A percentile compares a stretch with the other conserved stretches of the same genome.
phyloP scores from a whole-genome alignment of 64 coral and sea anemone genomes.

The Pocillopora damicornis region DNA sequence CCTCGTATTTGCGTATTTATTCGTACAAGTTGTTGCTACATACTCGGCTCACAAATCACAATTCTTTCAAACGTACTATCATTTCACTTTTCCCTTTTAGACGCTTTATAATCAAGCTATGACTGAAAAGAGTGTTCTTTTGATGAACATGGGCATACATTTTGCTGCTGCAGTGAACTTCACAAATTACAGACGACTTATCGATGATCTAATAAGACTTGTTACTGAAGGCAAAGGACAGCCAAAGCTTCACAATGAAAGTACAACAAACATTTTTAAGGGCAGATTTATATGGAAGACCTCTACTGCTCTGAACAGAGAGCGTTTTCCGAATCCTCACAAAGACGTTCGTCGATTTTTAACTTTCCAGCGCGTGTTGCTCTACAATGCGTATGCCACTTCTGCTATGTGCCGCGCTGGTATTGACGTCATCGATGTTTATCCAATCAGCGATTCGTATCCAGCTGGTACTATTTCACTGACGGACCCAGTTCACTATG shows the following conservation, averaged over 20 bases:
- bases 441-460: conserved; percentile 79
- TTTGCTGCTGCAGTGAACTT: conserved; percentile 80
- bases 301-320: conserved; percentile 69
- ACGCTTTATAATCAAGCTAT: conserved; percentile 53
- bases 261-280: conserved; percentile 19
- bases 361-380: conserved; percentile 62
- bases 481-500: conserved; percentile 79
- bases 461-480: conserved; percentile 72
- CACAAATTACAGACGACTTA: conserved; percentile 64
- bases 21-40: too few relatives aligned
- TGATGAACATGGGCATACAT: conserved; percentile 79
- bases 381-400: conserved; percentile 84
- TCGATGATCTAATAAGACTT: conserved; percentile 50
- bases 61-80: not conserved
- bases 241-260: not conserved
- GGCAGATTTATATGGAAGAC: conserved; percentile 75
- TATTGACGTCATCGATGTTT: conserved; percentile 75
- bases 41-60: not conserved
- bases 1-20: too few relatives aligned
- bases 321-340: conserved; percentile 71
- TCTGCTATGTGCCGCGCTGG: conserved; percentile 81
- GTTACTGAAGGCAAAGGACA: conserved; percentile 6
- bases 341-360: conserved; percentile 84
- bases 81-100: conserved; percentile 6
- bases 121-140: conserved; percentile 65